Percentiles rank a stretch among this genome's conserved stretches.
Evolutionary conservation across 2,113 vertebrate genomes (phyloP).

Genomic region (Vicugna pacos): DNA sequence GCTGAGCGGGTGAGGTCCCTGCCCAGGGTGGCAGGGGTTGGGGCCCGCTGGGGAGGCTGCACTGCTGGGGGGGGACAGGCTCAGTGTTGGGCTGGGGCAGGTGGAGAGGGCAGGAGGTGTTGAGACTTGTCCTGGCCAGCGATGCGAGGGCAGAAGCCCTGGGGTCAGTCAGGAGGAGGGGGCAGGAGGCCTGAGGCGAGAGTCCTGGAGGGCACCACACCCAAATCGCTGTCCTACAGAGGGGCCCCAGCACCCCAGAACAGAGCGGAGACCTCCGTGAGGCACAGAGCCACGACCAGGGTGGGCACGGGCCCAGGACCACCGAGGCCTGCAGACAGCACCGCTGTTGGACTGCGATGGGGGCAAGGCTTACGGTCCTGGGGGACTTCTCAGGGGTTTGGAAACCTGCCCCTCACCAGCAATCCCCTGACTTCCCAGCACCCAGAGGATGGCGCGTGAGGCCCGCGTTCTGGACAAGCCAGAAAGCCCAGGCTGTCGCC

Average conservation of each 20-base stretch:
- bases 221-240: too few species aligned
- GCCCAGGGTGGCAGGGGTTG: not conserved
- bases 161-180: not conserved
- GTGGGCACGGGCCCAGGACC: not conserved
- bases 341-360: not conserved
- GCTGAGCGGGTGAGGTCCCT: not conserved
- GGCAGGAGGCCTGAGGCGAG: not conserved
- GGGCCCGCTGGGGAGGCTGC: not conserved
- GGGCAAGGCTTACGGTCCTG: not conserved
- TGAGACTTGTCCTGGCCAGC: not conserved
- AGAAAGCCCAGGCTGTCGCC: not conserved
- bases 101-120: too few species aligned
- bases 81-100: rapidly evolving
- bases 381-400: not conserved
- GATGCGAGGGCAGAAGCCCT: not conserved
- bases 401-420: not conserved
- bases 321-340: not conserved
- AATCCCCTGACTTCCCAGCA: not conserved
- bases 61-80: not conserved
- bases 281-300: not conserved
- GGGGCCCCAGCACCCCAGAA: rapidly evolving
- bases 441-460: not conserved
- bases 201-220: too few species aligned
- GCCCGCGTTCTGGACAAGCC: not conserved
- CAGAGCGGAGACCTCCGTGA: rapidly evolving